Percentiles rank a stretch among this genome's conserved stretches.
Conservation (phyloP, 2,113 vertebrate species). For the Brevimyrus niger region DNA sequence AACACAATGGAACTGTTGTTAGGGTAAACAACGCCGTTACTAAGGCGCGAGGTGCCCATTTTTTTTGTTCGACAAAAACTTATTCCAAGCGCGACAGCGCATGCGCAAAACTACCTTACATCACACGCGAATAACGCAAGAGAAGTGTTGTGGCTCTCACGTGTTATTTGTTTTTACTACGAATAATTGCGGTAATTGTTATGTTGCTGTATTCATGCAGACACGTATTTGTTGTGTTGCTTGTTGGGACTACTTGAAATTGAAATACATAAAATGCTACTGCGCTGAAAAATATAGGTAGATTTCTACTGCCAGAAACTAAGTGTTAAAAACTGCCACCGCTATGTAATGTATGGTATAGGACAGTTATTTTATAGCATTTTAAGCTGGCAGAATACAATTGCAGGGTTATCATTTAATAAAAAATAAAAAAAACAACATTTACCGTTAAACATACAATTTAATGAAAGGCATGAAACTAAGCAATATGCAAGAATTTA, state of each 20-base stretch:
- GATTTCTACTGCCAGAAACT: too few species aligned
- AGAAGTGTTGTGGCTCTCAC: neutral
- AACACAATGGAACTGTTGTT: constrained; percentile 10
- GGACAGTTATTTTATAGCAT: neutral
- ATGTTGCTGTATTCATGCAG: neutral
- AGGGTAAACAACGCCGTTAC: constrained; percentile 25
- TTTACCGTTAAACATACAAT: neutral
- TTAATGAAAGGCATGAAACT: neutral
- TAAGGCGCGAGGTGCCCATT: neutral
- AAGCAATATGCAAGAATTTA: neutral
- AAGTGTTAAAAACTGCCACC: too few species aligned
- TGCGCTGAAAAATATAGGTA: too few species aligned
- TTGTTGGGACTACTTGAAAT: neutral
- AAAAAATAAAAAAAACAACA: neutral
- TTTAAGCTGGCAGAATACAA: neutral
- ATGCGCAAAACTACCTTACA: neutral
- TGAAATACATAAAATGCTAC: too few species aligned
- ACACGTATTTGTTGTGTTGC: neutral
- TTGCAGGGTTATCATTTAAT: neutral
- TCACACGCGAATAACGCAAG: neutral
- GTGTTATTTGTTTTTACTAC: neutral
- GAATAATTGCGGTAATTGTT: neutral
- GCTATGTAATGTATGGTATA: too few species aligned
- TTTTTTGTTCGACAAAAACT: neutral
- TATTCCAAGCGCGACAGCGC: neutral